Percentiles rank a stretch among this genome's conserved stretches.
Evolutionary conservation across 2,797 vertebrate species (phyloP).

Genomic region (Hozukius guyotensis): DNA sequence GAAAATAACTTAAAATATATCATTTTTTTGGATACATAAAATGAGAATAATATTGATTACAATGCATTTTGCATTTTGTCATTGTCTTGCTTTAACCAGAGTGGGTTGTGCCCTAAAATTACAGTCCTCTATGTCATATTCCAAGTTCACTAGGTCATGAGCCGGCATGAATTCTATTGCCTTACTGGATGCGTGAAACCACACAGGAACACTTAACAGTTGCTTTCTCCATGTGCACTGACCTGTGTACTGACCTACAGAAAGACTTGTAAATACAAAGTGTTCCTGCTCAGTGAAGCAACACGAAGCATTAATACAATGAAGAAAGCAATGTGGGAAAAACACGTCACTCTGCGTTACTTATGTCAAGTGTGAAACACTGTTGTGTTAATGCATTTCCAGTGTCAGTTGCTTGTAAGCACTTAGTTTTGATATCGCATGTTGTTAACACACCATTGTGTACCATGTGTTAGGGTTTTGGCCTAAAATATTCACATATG

Average conservation of each 20-base stretch:
- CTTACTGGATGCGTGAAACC: constrained; percentile 2
- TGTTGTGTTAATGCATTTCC: not conserved
- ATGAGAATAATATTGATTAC: not conserved
- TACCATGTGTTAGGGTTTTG: not conserved
- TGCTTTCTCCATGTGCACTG: constrained; percentile 1
- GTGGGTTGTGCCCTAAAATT: not conserved
- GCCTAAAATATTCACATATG: not conserved
- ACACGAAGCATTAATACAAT: not conserved
- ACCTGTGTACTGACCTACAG: constrained; percentile 6
- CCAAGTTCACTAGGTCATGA: not conserved
- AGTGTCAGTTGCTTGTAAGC: not conserved
- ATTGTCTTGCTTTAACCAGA: not conserved
- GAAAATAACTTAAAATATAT: not conserved
- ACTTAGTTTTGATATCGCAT: not conserved
- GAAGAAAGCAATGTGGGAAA: not conserved
- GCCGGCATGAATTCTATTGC: not conserved
- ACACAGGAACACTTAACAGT: constrained; percentile 24
- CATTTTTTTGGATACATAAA: not conserved
- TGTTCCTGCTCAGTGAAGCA: constrained; percentile 17
- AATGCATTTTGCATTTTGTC: not conserved
- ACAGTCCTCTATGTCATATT: not conserved
- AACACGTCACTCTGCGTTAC: not conserved
- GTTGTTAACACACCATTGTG: not conserved
- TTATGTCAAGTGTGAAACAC: not conserved
- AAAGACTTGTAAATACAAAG: not conserved